Evolutionary conservation across 1,140 invertebrate species (phyloP), one percentile per base, ranked within the genome.

Genomic region (Ceratosolen solmsi): DNA sequence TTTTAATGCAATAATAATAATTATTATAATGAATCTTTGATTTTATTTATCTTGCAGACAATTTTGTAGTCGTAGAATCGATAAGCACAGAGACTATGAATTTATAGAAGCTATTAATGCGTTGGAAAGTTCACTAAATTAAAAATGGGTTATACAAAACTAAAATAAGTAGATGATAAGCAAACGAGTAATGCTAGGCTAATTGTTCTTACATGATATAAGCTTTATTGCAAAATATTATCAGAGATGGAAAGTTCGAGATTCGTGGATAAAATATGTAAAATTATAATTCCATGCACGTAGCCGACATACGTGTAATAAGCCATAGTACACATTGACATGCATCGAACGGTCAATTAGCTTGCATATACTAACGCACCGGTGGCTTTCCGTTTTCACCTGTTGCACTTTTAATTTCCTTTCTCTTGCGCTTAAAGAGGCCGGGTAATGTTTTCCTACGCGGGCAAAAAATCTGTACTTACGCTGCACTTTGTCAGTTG

Each of bases 311-410:
- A 74, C 13, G 11, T 60, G 56, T 27, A 60, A 63, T 63, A 63
- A 33, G 60, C 27, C 1, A 30, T 17, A 25, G 30, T 33, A 20
- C 27, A 33, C 58, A 63, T 63, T 74, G 33, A 74, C 56, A 60
- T 27, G 56, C n/a, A 36, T 46, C 33, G 30, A 25, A 36, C 56
- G 56, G 25, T 36, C 46, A 46, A 78, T 78, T 78, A 78, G 63
- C n/a, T 27, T n/a, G 51, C 72, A 30, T 22, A 25, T 2, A 54
- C 27, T 36, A 68, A 51, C 63, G 25, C 60, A 68, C 36, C 60
- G 41, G 56, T 11, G 20, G 41, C 60, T 78, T 78, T 78, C 75
- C 75, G 46, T 78, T 68, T 78, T 78, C 74, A 77, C 74, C 38
- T 49, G 74, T 27, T 33, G 41, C 38, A 36, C 36, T 65, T 77